Base-by-base conservation (phyloP, 2,797 vertebrate species). In the Salarias fasciatus region DNA sequence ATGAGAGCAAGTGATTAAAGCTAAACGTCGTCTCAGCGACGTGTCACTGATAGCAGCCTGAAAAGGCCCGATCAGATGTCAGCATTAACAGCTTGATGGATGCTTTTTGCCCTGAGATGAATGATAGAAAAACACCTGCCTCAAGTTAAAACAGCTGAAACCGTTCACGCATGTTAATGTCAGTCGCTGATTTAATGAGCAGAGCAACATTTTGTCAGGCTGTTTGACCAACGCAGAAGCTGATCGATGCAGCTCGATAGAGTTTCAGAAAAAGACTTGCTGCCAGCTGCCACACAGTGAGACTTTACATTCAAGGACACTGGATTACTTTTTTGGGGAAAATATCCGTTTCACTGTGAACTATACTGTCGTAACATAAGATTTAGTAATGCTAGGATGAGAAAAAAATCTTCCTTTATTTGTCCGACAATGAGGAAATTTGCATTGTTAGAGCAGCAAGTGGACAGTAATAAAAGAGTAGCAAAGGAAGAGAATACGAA, bases 211-310 rank as follows among this genome's bases (percentile, higher is more conserved):
- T 68, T 72, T 62, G 61, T 57, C 47, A 50, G 65, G 43, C 37
- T 56, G 38, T 58, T 53, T 69, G 61, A 73, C 69, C 65, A 58
- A 62, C 69, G 43, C 12, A 68, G 63, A 56, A 13, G 31, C 28
- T 14, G 53, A 51, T 45, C 33, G 51, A 61, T n/a, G 5, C 30
- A 8, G 33, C 42, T 63, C 13, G 33, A 33, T 45, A 36, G 43
- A 44, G 15, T 42, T 54, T 57, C 31, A 36, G 4, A 14, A 44
- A 3, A 33, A 38, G 43, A 53, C 42, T 14, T 42, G 1, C 38
- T 41, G 36, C 15, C 52, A 64, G 47, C 51, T 48, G n/a, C 1
- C 1, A 57, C 9, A 47, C 10, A 46, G 41, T 15, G 8, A 42
- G 6, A 48, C 33, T 35, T 35, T 9, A 35, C 9, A 36, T 12